Evolutionary conservation across 2,113 vertebrate species (phyloP).

Genomic region (Smithornis capensis): DNA sequence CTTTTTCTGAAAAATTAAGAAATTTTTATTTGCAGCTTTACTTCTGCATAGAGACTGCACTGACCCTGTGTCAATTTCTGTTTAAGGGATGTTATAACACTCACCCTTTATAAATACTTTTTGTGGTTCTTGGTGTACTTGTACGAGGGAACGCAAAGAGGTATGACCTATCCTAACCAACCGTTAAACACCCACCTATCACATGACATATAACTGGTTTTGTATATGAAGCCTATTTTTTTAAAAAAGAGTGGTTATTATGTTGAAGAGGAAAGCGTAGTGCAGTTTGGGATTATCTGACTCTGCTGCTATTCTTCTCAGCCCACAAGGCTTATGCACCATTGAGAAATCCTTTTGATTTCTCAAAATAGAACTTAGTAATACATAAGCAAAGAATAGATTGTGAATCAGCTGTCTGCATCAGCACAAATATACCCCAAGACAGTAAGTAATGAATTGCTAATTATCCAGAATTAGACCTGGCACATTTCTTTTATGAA

Average conservation of each 20-base stretch:
- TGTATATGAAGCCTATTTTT: not conserved
- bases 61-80: not conserved
- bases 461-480: conserved; percentile 5
- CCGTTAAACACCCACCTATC: not conserved
- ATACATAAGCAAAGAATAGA: not conserved
- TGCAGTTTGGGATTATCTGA: not conserved
- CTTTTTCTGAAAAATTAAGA: not conserved
- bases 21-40: not conserved
- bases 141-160: not conserved
- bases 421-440: not conserved
- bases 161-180: not conserved
- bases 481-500: not conserved
- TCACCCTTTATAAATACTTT: not conserved
- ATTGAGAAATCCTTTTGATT: not conserved
- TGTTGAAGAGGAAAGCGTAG: not conserved
- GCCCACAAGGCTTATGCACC: not conserved
- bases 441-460: not conserved
- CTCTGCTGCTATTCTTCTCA: not conserved
- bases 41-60: not conserved
- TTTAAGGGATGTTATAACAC: not conserved
- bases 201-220: not conserved
- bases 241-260: not conserved
- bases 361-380: conserved; percentile 5
- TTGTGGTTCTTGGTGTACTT: not conserved
- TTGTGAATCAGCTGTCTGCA: not conserved